Base-by-base conservation (phyloP, 35 echinoderm and acorn worm species). In the Hemicentrotus pulcherrimus region DNA sequence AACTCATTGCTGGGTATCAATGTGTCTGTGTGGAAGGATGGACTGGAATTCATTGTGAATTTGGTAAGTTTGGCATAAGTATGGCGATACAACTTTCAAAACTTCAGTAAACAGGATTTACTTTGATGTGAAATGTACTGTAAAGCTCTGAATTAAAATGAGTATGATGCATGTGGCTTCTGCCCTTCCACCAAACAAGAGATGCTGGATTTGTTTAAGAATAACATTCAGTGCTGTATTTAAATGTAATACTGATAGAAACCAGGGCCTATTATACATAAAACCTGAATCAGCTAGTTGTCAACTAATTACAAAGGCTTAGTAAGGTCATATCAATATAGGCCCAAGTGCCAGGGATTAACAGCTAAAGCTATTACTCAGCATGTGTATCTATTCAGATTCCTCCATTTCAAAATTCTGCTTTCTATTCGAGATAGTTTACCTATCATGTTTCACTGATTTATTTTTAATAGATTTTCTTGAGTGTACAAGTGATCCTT, bases 21-120 rank as follows among this genome's bases (percentile, higher is more conserved):
- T 97, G 96, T 90, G 28, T 88, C 4, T 97, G 96, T 94, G 48
- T 22, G 2, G 32, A 86, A 52, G 95, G 95, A 35, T 97, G 92
- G 48, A 94, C 86, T 32, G 96, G 94, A 31, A 65, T 47, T 45
- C 35, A 97, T 94, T 95, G 94, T 91, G 28, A 95, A 58, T 94
- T 71, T 58, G 95, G 95, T 95, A 47, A 93, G 91, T 93, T 47
- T 90, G 65, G 1, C 65, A 78, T 4, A 78, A 78, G 24, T 78
- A n/a, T 8, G 24, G 8, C 4, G 4, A 78, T 4, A 78, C 18
- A 22, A n/a, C 19, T 78, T 78, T n/a, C 22, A 4, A 55, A 55
- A 22, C 65, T 78, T 78, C 19, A 15, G 50, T 10, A 10, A 11
- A 55, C 50, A 55, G 50, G 50, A 55, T 55, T 55, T 2, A 55